Evolutionary conservation across 2,797 vertebrate species (phyloP), one percentile per base, ranked within the genome.

Genomic region (Pristis pectinata): DNA sequence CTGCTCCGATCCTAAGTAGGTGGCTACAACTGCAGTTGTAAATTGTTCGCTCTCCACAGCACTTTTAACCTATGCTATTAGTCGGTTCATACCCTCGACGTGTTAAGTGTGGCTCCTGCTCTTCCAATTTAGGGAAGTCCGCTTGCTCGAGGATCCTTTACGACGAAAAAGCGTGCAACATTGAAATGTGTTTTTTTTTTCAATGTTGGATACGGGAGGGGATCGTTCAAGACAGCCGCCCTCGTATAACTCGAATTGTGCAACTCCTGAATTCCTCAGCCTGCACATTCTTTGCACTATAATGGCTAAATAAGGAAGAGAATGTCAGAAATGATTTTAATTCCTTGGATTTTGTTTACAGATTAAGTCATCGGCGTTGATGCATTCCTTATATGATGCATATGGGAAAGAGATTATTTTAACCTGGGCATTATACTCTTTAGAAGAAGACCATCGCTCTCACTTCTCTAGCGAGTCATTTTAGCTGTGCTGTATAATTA

Each of bases 261-360:
- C 92, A 94, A 94, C 92, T 94, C 67, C 9, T 94, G 70, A 94
- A 76, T 94, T 94, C 92, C 92, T 34, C 37, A 53, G 92, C 44
- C 70, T 74, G 70, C 49, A 37, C 92, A 94, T 94, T 94, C 92
- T 94, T 94, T 94, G 92, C 92, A 94, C 70, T 74, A 15, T 76
- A 10, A 94, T 94, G 92, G 92, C 92, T 94, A 94, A 94, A 94
- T 94, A 94, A 94, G 92, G 92, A 94, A 94, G 92, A 76, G 92
- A 94, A 94, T 94, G 92, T 94, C 67, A 74, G 70, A 94, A 94
- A 94, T 94, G 92, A 94, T 94, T 94, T 94, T 94, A 94, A 94
- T 94, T 94, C 92, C 92, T 76, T 94, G 92, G 70, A 94, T 76
- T 94, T 94, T 94, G 92, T 94, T 94, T 94, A 94, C 92, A 53